Base-by-base conservation (phyloP, 2,797 vertebrate species). In the Fistularia tabacaria region DNA sequence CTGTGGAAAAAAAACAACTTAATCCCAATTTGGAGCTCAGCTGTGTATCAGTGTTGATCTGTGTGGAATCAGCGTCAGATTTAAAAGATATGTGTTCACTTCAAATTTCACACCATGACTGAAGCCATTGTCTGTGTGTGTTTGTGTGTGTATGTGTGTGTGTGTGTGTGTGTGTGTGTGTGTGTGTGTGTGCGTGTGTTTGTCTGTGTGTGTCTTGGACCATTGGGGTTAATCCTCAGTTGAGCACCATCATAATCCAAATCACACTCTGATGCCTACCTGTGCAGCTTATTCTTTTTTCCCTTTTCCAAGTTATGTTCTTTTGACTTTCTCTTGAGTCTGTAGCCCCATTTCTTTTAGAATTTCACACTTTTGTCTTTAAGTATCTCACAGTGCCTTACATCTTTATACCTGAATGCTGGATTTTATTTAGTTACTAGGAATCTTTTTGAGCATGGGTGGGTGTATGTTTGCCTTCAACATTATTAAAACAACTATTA, bases 51-150 rank as follows among this genome's bases (percentile, higher is more conserved):
- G 59, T 69, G 69, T 38, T 0, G 6, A 51, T 69, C 67, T 59
- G 46, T 59, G 59, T 51, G 81, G 74, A 70, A 78, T 77, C 68
- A 75, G 49, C 59, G 54, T 42, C 64, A 53, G 66, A 70, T 70
- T 82, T 43, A 84, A 79, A 84, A 77, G 55, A 82, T 55, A 73
- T 79, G 82, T 77, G 60, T 79, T 64, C 69, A 64, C 79, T 69
- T 76, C 61, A 80, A 86, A 87, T 79, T 69, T 76, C 61, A 80
- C 86, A 87, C 81, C 83, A 85, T 76, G 63, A 69, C 64, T 52
- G 67, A 73, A 47, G 38, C 25, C 25, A 25, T 74, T 83, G 76
- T 84, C 57, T 66, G 75, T 73, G 53, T 39, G n/a, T 61, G 49
- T 64, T 10, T 51, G 39, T 59, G 44, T 48, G 56, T 57, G 49